Percentiles rank a stretch among this genome's conserved stretches.
Evolutionary conservation across 2,888 invertebrate species (phyloP).

Genomic region (Galerucella nymphaeae): DNA sequence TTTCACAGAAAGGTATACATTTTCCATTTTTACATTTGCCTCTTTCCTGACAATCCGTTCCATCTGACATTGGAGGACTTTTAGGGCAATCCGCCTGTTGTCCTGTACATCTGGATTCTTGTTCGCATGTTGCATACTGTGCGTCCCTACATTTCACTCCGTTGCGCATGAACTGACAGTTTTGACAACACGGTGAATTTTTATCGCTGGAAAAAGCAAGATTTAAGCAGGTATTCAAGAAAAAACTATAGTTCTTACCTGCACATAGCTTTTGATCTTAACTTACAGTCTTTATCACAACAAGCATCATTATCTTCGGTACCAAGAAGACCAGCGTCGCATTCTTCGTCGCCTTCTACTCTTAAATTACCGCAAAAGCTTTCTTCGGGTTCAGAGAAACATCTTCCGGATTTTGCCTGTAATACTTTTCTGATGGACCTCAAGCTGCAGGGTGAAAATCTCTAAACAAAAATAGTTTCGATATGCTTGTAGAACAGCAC

Average conservation of each 20-base stretch:
- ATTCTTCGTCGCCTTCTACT: constrained; percentile 96
- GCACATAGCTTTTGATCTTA: constrained; percentile 90
- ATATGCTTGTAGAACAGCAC: too few relatives aligned
- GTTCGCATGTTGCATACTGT: constrained; percentile 91
- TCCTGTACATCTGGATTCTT: constrained; percentile 91
- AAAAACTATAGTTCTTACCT: constrained; percentile 67
- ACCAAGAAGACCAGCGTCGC: constrained; percentile 93
- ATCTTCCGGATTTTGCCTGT: constrained; percentile 90
- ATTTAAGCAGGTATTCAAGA: not conserved
- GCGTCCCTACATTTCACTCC: constrained; percentile 91
- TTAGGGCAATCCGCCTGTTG: constrained; percentile 82
- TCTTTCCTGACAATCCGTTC: constrained; percentile 89
- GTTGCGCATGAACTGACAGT: constrained; percentile 86
- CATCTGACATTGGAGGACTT: constrained; percentile 88
- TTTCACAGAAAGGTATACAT: constrained; percentile 95
- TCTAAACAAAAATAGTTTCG: constrained; percentile 67
- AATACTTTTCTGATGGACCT: constrained; percentile 93
- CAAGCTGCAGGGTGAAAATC: constrained; percentile 94
- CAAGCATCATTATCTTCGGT: constrained; percentile 94
- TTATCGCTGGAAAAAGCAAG: constrained; percentile 77
- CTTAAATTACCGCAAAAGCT: constrained; percentile 96
- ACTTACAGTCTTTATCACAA: constrained; percentile 92
- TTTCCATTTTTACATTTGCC: constrained; percentile 92
- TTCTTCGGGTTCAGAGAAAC: constrained; percentile 93
- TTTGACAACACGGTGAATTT: constrained; percentile 95